A percentile compares a stretch with the other conserved stretches of the same genome.
Conservation (phyloP, 2,797 vertebrate genomes). For the Lacerta agilis region DNA sequence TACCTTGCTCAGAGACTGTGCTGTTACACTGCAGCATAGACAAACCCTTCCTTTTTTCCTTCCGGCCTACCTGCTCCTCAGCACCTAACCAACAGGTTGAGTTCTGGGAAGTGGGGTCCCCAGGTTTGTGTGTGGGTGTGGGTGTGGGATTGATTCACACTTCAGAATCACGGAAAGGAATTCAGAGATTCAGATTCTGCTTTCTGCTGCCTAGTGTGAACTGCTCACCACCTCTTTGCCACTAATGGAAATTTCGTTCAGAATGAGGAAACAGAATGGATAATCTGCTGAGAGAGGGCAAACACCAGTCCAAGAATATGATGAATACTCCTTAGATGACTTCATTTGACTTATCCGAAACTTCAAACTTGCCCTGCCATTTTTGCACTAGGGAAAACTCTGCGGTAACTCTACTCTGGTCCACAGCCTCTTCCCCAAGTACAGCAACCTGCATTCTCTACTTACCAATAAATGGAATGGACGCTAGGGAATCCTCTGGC, state of each 20-base stretch:
- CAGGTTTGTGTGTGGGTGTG: too few relatives aligned
- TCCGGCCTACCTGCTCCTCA: neutral
- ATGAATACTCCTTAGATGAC: neutral
- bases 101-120: neutral
- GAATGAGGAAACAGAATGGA: neutral
- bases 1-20: neutral
- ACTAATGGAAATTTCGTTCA: neutral
- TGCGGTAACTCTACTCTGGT: neutral
- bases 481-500: conserved; percentile 93
- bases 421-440: neutral
- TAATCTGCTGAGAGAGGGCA: neutral
- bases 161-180: neutral
- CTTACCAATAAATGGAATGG: conserved; percentile 98
- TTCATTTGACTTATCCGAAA: neutral
- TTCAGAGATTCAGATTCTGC: neutral
- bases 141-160: neutral
- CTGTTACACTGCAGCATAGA: neutral
- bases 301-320: neutral
- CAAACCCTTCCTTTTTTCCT: neutral
- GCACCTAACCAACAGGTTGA: neutral
- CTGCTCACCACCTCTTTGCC: neutral
- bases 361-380: neutral
- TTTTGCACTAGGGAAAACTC: neutral
- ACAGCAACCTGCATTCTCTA: conserved; percentile 27
- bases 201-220: neutral